A percentile compares a stretch with the other conserved stretches of the same genome.
phyloP scores from a whole-genome alignment of 2,113 vertebrate species.

The Nothoprocta perdicaria region DNA sequence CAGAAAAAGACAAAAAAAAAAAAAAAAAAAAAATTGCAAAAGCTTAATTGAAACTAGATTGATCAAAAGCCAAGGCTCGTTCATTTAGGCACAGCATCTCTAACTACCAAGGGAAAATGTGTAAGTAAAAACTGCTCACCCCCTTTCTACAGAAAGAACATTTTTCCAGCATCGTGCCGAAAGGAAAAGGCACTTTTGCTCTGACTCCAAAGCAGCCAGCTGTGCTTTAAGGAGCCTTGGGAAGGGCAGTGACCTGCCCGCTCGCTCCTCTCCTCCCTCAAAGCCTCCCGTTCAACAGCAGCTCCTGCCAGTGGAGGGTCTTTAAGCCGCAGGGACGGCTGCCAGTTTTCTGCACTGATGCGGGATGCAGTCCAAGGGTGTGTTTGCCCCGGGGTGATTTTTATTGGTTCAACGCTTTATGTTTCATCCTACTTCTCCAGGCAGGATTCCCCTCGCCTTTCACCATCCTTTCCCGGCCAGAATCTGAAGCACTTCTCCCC shows the following conservation, averaged over 20 bases:
- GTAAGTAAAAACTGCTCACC: background rate
- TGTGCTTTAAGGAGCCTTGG: background rate
- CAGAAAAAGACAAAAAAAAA: too few relatives aligned
- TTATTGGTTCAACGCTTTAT: background rate
- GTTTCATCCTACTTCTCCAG: background rate
- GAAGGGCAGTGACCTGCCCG: background rate
- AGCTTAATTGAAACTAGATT: background rate
- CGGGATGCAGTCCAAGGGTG: background rate
- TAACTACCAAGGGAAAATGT: accelerated
- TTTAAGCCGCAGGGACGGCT: background rate
- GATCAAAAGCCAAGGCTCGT: background rate
- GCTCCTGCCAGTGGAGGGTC: too few relatives aligned
- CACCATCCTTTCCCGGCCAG: background rate
- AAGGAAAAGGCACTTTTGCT: background rate
- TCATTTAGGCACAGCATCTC: background rate
- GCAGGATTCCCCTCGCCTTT: background rate
- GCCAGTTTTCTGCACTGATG: background rate
- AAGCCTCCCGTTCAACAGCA: background rate
- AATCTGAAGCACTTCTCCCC: too few relatives aligned
- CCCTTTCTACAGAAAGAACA: background rate
- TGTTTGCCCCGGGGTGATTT: background rate
- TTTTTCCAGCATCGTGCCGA: background rate
- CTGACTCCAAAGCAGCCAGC: background rate
- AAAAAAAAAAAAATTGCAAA: background rate
- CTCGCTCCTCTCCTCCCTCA: background rate